A percentile compares a stretch with the other conserved stretches of the same genome.
These are phyloP conservation scores for Bellardia bayeri DNA, from an alignment of 2,888 invertebrate genomes.

Conservation along the genomic window DNA sequence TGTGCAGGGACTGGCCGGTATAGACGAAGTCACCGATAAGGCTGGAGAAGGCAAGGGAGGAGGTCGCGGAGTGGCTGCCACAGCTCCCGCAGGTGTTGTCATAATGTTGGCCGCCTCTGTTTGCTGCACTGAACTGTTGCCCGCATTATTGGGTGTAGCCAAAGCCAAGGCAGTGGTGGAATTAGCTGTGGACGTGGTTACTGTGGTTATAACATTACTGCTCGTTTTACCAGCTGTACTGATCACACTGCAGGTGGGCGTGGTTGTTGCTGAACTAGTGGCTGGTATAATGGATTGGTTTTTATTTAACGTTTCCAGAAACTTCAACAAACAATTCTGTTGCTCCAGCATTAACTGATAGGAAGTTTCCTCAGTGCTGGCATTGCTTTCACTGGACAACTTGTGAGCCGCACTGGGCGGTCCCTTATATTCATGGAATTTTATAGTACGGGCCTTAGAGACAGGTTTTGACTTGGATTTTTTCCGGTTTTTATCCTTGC, in stretches of 20 bases:
- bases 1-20: conserved; percentile 83
- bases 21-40: conserved; percentile 84
- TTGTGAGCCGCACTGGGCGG: conserved; percentile 93
- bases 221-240: conserved; percentile 64
- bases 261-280: conserved; percentile 69
- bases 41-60: conserved; percentile 86
- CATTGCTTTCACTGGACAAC: conserved; percentile 84
- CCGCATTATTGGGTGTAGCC: conserved; percentile 60
- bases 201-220: conserved; percentile 77
- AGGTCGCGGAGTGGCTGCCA: conserved; percentile 78
- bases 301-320: conserved; percentile 92
- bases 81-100: conserved; percentile 60
- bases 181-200: conserved; percentile 74
- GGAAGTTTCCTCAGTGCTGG: conserved; percentile 89
- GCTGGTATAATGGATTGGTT: conserved; percentile 91
- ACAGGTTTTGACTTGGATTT: conserved; percentile 92
- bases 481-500: conserved; percentile 92
- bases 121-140: conserved; percentile 38
- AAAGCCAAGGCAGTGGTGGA: conserved; percentile 61
- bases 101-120: conserved; percentile 29
- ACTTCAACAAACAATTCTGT: conserved; percentile 94
- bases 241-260: conserved; percentile 42
- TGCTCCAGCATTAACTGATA: conserved; percentile 97
- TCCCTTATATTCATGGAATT: conserved; percentile 98
- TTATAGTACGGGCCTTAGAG: conserved; percentile 94